Conservation (phyloP, 1,140 invertebrate species). For the Triops cancriformis region DNA sequence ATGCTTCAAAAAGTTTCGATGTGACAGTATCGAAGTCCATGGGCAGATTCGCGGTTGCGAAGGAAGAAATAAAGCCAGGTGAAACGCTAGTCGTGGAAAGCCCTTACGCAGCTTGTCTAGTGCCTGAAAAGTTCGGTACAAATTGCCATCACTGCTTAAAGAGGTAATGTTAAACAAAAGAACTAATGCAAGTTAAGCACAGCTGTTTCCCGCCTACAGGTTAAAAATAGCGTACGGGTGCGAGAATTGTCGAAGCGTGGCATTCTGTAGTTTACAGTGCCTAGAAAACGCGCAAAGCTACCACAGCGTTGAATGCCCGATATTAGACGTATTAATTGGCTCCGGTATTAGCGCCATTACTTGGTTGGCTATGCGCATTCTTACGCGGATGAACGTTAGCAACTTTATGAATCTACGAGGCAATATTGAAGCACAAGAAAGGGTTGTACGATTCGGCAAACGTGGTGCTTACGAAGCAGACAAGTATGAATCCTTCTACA, state of each 20-base stretch:
- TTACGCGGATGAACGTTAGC: slow-evolving; percentile 59
- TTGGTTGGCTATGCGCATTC: slow-evolving; percentile 66
- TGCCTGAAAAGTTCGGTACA: slow-evolving; percentile 61
- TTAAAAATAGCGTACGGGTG: slow-evolving; percentile 59
- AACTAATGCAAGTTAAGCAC: background rate
- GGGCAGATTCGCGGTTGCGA: slow-evolving; percentile 54
- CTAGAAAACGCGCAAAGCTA: slow-evolving; percentile 55
- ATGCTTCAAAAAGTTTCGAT: slow-evolving; percentile 17
- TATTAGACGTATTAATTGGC: slow-evolving; percentile 53
- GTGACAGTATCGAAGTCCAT: slow-evolving; percentile 42
- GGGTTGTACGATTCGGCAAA: background rate
- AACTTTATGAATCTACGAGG: slow-evolving; percentile 49
- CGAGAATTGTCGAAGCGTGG: slow-evolving; percentile 59
- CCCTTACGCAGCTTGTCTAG: slow-evolving; percentile 59
- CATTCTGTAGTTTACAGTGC: slow-evolving; percentile 73
- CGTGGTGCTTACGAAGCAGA: slow-evolving; percentile 36
- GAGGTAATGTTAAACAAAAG: slow-evolving; percentile 40
- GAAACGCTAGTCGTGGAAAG: slow-evolving; percentile 58
- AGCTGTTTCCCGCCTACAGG: slow-evolving; percentile 36
- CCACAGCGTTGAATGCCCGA: slow-evolving; percentile 70
- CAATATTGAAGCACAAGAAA: slow-evolving; percentile 22
- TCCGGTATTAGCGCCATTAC: slow-evolving; percentile 39
- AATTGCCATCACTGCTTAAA: slow-evolving; percentile 75
- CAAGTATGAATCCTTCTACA: slow-evolving; percentile 59
- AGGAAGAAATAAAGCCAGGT: slow-evolving; percentile 53